Base-by-base conservation (phyloP, 2,797 vertebrate genomes). In the Gobio occitaniae region DNA sequence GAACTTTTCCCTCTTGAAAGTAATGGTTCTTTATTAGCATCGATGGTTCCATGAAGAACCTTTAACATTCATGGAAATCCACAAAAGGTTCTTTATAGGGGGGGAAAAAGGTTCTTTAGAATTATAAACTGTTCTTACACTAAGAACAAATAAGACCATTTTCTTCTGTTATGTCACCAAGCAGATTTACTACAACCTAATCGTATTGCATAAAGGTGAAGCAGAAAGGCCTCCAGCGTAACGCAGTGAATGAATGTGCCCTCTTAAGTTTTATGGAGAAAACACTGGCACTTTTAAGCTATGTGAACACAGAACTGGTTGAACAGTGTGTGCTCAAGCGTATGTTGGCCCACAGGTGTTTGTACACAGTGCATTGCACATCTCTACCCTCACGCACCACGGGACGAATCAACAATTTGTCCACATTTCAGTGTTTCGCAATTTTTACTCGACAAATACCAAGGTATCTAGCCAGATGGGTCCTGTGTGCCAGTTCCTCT, bases 401-500 rank as follows among this genome's bases (percentile, higher is more conserved):
- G 38, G 19, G 44, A 78, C 9, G 10, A 9, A 52, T 70, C 29
- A 86, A 32, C 32, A 65, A 32, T 52, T 50, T 80, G 44, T 65
- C 36, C 16, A 38, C 21, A 41, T 84, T 50, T 38, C 54, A 70
- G 44, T 54, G 19, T 36, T 78, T 71, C 41, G 3, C 36, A 54
- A 29, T 63, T 54, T 78, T 29, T 70, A 16, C 54, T 48, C n/a
- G 21, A 65, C 41, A 78, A 52, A 63, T 41, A 48, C 32, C n/a
- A 52, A 65, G 32, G 13, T 77, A 77, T 68, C 47, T 32, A 10
- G 3, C 19, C 47, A 50, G 32, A 80, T 65, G 17, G 25, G 65
- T 16, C 54, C 59, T 65, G 5, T 50, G 56, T 50, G 65, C 29
- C 25, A 52, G 7, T 56, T 89, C 86, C 84, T 90, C 81, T 90